phyloP scores from a whole-genome alignment of 2,797 vertebrate species.

The Prionace glauca region DNA sequence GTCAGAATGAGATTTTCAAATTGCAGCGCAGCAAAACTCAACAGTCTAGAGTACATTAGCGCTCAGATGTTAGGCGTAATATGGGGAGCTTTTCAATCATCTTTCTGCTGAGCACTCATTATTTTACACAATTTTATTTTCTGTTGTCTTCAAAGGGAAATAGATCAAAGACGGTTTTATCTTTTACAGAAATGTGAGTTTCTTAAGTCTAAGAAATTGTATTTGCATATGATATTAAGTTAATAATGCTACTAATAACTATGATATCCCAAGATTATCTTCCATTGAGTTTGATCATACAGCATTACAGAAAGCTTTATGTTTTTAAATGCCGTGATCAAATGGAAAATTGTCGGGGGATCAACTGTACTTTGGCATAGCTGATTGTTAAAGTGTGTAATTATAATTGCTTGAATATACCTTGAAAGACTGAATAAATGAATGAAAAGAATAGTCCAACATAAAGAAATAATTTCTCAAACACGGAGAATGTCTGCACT shows the following conservation, averaged over 20 bases:
- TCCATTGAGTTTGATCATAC: neutral
- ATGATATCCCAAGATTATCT: neutral
- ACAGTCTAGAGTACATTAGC: neutral
- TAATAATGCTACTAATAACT: neutral
- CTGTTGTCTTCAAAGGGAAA: neutral
- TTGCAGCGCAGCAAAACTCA: neutral
- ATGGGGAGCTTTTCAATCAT: neutral
- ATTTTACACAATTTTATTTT: neutral
- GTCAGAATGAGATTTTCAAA: neutral
- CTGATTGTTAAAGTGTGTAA: neutral
- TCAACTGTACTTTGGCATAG: neutral
- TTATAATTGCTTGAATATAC: neutral
- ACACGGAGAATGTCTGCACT: neutral
- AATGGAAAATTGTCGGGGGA: neutral
- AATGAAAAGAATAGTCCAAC: slow-evolving; percentile 6
- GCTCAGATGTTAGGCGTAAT: neutral
- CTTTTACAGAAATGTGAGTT: neutral
- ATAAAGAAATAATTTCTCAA: neutral
- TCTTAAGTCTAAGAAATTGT: neutral
- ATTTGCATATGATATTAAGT: neutral
- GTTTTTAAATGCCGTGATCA: neutral
- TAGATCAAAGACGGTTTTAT: neutral
- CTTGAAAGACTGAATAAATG: neutral
- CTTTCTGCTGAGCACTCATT: neutral
- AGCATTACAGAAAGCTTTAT: neutral